phyloP scores from a whole-genome alignment of 2,113 vertebrate species.

The Ellobius talpinus region DNA sequence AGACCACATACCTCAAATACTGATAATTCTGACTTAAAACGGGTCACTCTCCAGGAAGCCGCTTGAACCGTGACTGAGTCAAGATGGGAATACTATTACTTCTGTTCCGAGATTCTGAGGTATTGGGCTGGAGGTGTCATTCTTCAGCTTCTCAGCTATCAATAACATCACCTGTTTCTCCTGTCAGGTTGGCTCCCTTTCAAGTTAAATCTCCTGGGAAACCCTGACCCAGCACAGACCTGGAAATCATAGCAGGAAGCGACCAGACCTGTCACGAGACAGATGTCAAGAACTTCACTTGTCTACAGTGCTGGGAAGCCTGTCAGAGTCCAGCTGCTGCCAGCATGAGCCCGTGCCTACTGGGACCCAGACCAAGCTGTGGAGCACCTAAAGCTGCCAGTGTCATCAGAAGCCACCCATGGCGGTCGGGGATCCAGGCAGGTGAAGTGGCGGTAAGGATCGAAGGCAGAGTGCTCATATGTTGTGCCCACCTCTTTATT shows the following conservation, averaged over 20 bases:
- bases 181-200: constrained; percentile 12
- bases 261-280: constrained; percentile 15
- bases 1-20: neutral
- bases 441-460: neutral
- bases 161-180: neutral
- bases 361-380: neutral
- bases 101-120: neutral
- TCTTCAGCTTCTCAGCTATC: neutral
- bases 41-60: neutral
- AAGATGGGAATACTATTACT: neutral
- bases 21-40: neutral
- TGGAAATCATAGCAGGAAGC: constrained; percentile 55
- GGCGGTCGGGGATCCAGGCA: neutral
- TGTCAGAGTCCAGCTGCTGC: constrained; percentile 58
- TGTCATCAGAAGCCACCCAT: constrained; percentile 1
- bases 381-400: constrained; percentile 26
- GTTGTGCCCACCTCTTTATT: neutral
- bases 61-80: neutral
- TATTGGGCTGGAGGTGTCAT: neutral
- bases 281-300: constrained; percentile 28
- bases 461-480: neutral
- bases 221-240: neutral
- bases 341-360: constrained; percentile 11
- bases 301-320: constrained; percentile 19
- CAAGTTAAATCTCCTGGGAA: constrained; percentile 41